These are phyloP conservation scores for Rhinopomastus cyanomelas DNA, from an alignment of 2,113 vertebrate species.

Conservation along the genomic window DNA sequence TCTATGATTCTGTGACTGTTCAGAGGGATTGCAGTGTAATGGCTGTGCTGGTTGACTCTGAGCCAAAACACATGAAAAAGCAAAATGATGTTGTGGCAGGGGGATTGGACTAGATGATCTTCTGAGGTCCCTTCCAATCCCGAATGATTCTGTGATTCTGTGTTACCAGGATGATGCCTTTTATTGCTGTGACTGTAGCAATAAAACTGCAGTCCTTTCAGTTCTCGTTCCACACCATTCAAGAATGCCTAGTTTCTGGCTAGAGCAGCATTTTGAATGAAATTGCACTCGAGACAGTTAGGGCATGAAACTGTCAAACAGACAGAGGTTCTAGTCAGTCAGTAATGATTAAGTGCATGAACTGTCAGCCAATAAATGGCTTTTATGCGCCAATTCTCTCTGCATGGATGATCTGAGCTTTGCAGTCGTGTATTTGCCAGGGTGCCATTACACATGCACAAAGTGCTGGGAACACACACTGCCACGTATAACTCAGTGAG, in stretches of 20 bases:
- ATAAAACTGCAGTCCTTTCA: background rate
- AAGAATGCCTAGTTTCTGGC: background rate
- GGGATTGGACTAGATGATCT: too few species aligned
- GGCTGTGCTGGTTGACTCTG: background rate
- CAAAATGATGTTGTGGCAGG: too few species aligned
- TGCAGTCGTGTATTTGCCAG: background rate
- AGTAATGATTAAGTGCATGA: background rate
- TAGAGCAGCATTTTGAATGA: background rate
- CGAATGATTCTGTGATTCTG: too few species aligned
- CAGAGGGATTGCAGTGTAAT: background rate
- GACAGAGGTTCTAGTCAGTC: background rate
- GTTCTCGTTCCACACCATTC: background rate
- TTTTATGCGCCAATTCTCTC: background rate
- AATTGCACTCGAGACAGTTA: background rate
- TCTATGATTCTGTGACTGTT: background rate
- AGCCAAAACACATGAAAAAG: background rate
- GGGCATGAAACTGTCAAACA: background rate
- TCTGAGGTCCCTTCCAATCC: too few species aligned
- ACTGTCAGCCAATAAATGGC: conserved; percentile 17
- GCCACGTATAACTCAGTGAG: background rate
- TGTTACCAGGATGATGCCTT: background rate
- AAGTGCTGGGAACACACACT: background rate
- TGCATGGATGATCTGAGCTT: background rate
- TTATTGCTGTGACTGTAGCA: background rate
- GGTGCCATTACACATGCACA: background rate